These are phyloP conservation scores for Euzetes globulus DNA, from an alignment of 2,888 invertebrate genomes.

Conservation along the genomic window DNA sequence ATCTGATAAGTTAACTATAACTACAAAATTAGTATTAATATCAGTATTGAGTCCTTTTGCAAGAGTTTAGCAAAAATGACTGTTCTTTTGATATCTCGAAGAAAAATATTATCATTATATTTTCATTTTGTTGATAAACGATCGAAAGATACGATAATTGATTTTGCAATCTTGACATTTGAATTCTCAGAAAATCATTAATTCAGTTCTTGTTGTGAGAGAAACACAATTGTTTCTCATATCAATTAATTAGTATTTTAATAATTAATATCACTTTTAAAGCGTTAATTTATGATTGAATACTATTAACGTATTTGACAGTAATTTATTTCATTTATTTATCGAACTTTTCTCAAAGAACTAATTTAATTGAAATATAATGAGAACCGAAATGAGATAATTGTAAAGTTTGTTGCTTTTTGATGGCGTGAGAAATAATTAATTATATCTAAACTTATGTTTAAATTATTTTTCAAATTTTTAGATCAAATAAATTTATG, in stretches of 20 bases:
- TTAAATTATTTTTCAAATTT: neutral
- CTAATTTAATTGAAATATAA: neutral
- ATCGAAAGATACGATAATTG: too few species aligned
- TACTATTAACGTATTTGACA: neutral
- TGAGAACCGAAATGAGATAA: neutral
- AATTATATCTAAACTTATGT: neutral
- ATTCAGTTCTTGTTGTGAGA: neutral
- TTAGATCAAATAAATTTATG: neutral
- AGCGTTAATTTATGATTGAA: neutral
- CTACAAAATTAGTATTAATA: constrained; percentile 2
- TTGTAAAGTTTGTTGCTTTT: neutral
- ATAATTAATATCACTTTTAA: neutral
- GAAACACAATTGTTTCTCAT: neutral
- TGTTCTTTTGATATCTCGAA: too few species aligned
- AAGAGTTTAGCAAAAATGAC: neutral
- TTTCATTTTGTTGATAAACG: too few species aligned
- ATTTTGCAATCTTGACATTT: too few species aligned
- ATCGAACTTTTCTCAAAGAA: neutral
- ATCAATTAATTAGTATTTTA: neutral
- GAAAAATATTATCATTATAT: too few species aligned
- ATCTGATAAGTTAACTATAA: neutral
- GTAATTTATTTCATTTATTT: neutral
- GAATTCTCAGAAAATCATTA: too few species aligned
- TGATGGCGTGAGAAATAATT: neutral
- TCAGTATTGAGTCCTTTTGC: neutral